Evolutionary conservation across 2,113 vertebrate species (phyloP), one percentile per base, ranked within the genome.

Genomic region (Gambusia affinis): DNA sequence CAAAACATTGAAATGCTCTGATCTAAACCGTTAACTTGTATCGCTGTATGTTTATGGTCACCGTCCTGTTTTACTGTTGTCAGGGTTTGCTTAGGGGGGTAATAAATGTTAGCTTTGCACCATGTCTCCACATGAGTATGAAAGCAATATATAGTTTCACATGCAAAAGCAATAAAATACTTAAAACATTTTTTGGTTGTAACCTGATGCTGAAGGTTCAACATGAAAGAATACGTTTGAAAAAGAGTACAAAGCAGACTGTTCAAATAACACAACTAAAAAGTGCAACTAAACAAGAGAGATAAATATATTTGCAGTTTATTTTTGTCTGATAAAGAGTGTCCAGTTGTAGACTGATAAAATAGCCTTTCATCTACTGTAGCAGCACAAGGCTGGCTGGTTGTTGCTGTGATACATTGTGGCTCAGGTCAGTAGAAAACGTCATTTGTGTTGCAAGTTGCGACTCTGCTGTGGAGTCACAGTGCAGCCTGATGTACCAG

Each of bases 391-490:
- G 78, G 68, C 61, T 68, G 80, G 78, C 68, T 60, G 63, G 82
- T 82, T 73, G 72, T 81, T 78, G 28, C 79, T 67, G 29, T 73
- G 67, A 72, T 72, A 81, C 78, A 81, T 73, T 75, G 78, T 70
- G 77, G 69, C 75, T 82, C 84, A 67, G 75, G 75, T 66, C 82
- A 75, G 37, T 61, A 35, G 80, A 87, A 88, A 80, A 63, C 82
- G 80, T 80, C 84, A 90, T 82, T 83, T 24, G 60, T 88, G 89
- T 86, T 73, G 85, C 85, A 85, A 91, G 87, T 77, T 80, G 83
- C 83, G 81, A 87, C 84, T 89, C 91, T 87, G 88, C 82, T 85
- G 82, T 78, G 73, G 80, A 84, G 75, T 73, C 63, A 19, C 69
- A 10, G 31, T 54, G 29, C 85, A 57, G 66, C 68, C 69, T 83